Base-by-base conservation (phyloP, 1,140 invertebrate genomes). In the Solen grandis region DNA sequence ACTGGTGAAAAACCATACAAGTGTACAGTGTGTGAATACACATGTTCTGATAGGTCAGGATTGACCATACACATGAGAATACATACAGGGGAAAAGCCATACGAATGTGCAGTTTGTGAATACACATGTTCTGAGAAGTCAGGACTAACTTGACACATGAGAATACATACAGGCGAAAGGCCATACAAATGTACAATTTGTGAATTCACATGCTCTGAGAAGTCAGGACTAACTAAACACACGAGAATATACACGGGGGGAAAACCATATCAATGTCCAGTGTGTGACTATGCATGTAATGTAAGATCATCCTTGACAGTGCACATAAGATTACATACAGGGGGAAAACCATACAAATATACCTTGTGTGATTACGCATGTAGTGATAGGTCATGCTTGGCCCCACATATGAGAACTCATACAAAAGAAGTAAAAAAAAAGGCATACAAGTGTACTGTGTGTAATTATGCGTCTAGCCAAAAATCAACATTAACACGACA, bases 141-240 rank as follows among this genome's bases (percentile, higher is more conserved):
- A 27, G 25, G 33, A 1, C 25, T 70, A 27, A 55, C 10, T 1
- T 54, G 14, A 22, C 41, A 70, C 27, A 54, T 52, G 27, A 54
- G 1, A 22, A 70, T 70, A 54, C 68, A 70, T 31, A 55, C 46
- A 54, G 46, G 68, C 10, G 68, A 70, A 27, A 70, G 5, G 50
- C 50, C 29, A 4, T 70, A 29, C 5, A 70, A 52, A 33, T 70
- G 46, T 70, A 52, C 27, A 8, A 16, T 70, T 16, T 70, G 68
- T 54, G 68, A 31, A 29, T 29, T 27, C 29, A 52, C 46, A 70
- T 70, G 2, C 35, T 14, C 0, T 35, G 19, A 27, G 13, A 70
- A 27, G 38, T 1, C 25, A 29, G 10, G 33, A 5, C 25, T 70
- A 36, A 55, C 10, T 5, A 70, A 10, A 55, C 68, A 70, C 46